Conservation (phyloP, 1,140 invertebrate species). For the Gryllus bimaculatus region DNA sequence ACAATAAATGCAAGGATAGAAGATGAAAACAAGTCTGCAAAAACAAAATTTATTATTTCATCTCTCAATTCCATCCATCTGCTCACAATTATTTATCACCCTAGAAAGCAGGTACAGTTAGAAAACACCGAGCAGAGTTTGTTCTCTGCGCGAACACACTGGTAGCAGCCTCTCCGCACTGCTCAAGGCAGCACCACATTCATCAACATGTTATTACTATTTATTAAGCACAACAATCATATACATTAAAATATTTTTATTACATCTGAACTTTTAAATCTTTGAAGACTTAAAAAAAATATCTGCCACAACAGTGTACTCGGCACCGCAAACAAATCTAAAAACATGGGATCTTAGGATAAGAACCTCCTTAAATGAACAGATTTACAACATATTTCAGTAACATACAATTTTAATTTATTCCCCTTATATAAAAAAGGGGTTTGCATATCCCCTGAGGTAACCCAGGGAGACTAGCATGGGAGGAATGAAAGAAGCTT, state of each 20-base stretch:
- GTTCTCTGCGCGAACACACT: neutral
- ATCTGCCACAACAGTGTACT: neutral
- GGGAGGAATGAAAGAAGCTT: slow-evolving; percentile 1
- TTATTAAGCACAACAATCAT: slow-evolving; percentile 1
- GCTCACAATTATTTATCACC: neutral
- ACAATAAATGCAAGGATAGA: neutral
- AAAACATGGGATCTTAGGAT: neutral
- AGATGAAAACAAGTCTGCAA: neutral
- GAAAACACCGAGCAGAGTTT: neutral
- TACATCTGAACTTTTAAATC: neutral
- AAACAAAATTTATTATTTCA: neutral
- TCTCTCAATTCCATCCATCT: neutral
- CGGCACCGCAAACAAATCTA: neutral
- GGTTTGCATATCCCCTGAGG: neutral
- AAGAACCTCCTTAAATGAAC: neutral
- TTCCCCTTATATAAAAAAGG: neutral
- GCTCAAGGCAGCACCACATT: neutral
- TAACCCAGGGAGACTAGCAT: neutral
- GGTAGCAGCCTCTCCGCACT: neutral
- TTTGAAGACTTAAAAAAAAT: neutral
- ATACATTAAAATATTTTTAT: neutral
- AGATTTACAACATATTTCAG: neutral
- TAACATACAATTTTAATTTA: neutral
- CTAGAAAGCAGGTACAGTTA: neutral
- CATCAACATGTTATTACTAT: neutral